Evolutionary conservation across 2,113 vertebrate genomes (phyloP).

Genomic region (Eulacestoma nigropectus): DNA sequence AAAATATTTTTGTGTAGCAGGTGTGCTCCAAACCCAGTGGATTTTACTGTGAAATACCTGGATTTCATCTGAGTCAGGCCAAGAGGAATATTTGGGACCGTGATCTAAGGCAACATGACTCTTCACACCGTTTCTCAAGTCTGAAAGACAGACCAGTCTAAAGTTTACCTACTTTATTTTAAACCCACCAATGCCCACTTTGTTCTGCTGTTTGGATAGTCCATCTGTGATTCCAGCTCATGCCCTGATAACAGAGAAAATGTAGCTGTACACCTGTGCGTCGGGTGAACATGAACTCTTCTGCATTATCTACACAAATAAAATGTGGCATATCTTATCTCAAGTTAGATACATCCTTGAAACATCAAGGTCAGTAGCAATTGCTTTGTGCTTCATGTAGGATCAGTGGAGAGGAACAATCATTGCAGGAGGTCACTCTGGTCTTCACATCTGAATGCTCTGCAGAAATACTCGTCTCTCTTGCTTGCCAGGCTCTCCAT

Average conservation of each 20-base stretch:
- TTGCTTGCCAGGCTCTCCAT: neutral
- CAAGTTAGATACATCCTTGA: neutral
- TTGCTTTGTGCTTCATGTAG: neutral
- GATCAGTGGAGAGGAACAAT: neutral
- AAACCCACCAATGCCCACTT: neutral
- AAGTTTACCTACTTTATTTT: neutral
- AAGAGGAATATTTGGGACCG: fast-evolving
- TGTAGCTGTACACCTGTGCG: neutral
- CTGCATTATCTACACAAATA: neutral
- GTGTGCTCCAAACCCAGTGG: neutral
- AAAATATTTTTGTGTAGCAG: neutral
- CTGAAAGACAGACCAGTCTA: neutral
- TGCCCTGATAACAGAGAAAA: neutral
- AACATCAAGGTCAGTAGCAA: neutral
- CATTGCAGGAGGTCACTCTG: neutral
- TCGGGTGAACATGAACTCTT: neutral
- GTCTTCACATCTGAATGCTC: neutral
- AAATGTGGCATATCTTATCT: neutral
- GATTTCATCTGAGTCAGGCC: neutral
- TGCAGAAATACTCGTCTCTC: neutral
- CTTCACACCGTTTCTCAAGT: neutral
- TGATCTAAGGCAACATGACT: neutral
- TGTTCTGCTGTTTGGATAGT: neutral
- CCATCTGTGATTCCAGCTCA: neutral
- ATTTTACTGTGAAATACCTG: neutral